Percentiles rank a stretch among this genome's conserved stretches.
phyloP scores from a whole-genome alignment of 2,888 invertebrate genomes.

The Acanthosepion pharaonis region DNA sequence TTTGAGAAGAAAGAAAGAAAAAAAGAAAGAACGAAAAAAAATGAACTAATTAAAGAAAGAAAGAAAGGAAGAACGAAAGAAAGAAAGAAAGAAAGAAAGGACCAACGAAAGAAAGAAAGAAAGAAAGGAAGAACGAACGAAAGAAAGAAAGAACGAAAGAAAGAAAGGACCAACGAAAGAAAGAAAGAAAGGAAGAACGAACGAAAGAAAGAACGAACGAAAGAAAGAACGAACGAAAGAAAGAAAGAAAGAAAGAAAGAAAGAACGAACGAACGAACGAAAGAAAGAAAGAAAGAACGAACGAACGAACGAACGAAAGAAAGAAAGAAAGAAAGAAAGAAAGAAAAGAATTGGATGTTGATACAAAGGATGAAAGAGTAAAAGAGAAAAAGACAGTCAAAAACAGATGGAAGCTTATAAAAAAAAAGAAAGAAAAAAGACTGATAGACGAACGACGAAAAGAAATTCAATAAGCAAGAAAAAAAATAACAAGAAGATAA shows the following conservation, averaged over 20 bases:
- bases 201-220: too few species aligned
- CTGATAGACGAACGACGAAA: neutral
- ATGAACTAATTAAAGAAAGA: neutral
- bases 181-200: neutral
- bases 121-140: neutral
- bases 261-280: neutral
- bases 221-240: neutral
- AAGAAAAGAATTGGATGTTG: neutral
- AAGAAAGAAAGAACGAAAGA: neutral
- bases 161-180: neutral
- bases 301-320: neutral
- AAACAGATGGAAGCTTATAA: neutral
- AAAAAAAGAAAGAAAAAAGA: neutral
- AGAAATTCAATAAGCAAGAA: neutral
- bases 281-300: neutral
- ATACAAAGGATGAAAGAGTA: neutral
- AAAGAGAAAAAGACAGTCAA: neutral
- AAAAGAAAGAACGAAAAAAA: neutral
- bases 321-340: neutral
- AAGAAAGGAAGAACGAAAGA: too few species aligned
- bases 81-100: neutral
- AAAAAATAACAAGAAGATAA: neutral
- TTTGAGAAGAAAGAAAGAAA: neutral
- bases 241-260: neutral
- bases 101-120: neutral